Base-by-base conservation (phyloP, 2,888 invertebrate species). In the Creontiades dilutus region DNA sequence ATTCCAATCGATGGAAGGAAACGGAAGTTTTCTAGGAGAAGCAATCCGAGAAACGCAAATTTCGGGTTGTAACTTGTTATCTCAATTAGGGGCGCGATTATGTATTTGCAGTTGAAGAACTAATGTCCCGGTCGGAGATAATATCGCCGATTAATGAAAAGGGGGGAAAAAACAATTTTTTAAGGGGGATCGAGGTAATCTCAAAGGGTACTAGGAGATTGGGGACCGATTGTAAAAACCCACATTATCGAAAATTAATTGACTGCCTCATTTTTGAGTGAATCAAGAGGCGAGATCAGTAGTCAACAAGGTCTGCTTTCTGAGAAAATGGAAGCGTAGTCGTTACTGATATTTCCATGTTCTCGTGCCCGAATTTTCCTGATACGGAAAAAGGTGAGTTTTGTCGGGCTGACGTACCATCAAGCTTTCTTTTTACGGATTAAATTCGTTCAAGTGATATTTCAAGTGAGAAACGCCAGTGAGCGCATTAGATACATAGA, bases 31-130 rank as follows among this genome's bases (percentile, higher is more conserved):
- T 19, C 68, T 3, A 7, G 68, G n/a, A 16, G 57, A 57, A 19
- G 27, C 23, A 23, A 19, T 9, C 68, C 68, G n/a, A n/a, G n/a
- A n/a, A 11, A 23, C 23, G 19, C 12, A 68, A 68, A 68, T 23
- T 68, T 68, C 2, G 68, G 27, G 23, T 23, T 23, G 68, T 23
- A 23, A 68, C 7, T 27, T 68, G 19, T 23, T 68, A 68, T 68
- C 68, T 68, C 68, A 68, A 68, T 68, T 68, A 68, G 68, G 68
- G 5, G 23, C 19, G 23, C 23, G 19, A 68, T 68, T 68, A 68
- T 68, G 68, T 68, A 68, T 68, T 68, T 68, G 68, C 27, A 68
- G 68, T 68, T 23, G 68, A 61, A 61, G 61, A 68, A 27, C 68
- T 68, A 68, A 68, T 68, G 68, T 68, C 68, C 27, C 12, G 68